These are phyloP conservation scores for Nerophis ophidion DNA, from an alignment of 2,113 vertebrate genomes.

Conservation along the genomic window DNA sequence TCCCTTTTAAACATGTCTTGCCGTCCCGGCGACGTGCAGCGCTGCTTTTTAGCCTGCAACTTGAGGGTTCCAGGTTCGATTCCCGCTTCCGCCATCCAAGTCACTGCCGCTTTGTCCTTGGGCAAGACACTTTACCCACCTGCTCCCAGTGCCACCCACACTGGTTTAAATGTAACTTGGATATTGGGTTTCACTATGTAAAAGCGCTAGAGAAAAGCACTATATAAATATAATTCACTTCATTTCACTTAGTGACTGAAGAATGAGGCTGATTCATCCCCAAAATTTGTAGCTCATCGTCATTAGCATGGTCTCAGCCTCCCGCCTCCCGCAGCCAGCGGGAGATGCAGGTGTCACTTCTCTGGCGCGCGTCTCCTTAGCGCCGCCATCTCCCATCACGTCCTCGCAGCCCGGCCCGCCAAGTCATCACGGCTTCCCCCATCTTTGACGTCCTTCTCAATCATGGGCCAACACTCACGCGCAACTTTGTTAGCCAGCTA, in stretches of 20 bases:
- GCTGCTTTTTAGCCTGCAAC: not conserved
- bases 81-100: too few relatives aligned
- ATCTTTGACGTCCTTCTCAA: constrained; percentile 11
- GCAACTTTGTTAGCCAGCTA: not conserved
- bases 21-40: not conserved
- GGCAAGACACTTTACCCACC: too few relatives aligned
- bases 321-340: not conserved
- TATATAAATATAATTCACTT: too few relatives aligned
- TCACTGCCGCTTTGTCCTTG: too few relatives aligned
- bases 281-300: constrained; percentile 30
- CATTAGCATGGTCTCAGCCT: constrained; percentile 24
- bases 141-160: too few relatives aligned
- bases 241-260: constrained; percentile 20
- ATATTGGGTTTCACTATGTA: too few relatives aligned
- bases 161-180: too few relatives aligned
- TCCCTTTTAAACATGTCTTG: constrained; percentile 22
- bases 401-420: not conserved
- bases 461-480: not conserved
- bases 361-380: constrained; percentile 12
- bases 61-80: too few relatives aligned
- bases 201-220: too few relatives aligned
- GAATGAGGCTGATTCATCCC: constrained; percentile 33
- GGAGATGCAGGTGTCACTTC: constrained; percentile 23
- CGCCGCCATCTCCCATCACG: constrained; percentile 13
- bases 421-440: not conserved